Evolutionary conservation across 2,113 vertebrate genomes (phyloP), one percentile per base, ranked within the genome.

Genomic region (Dicrurus megarhynchus): DNA sequence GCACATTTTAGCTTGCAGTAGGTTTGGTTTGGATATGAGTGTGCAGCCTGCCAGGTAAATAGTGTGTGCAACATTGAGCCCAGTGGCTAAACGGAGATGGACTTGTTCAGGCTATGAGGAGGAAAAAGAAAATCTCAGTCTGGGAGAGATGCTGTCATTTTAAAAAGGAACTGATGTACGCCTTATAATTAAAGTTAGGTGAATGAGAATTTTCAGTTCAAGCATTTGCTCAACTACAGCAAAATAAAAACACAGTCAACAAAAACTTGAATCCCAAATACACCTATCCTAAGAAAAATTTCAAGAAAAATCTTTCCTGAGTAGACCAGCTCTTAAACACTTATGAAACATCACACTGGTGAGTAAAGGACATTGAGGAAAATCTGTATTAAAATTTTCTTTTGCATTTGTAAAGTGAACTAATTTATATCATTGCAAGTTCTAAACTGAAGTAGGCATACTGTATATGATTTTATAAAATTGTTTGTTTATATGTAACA

Each of bases 261-360:
- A 49, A 42, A 74, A 80, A 30, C 16, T 53, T 67, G 52, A 78
- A 59, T n/a, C 30, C 11, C n/a, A 71, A 50, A 30, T 63, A 13
- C 8, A 37, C 8, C 3, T 67, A 3, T 83, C 23, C 7, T 33
- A 47, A 90, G 46, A 61, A 89, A 87, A 94, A 17, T 30, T 47
- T 28, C 8, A 80, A 92, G 57, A 69, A 92, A 93, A 96, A 94
- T 95, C 96, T 96, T 96, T 96, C 90, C 93, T 67, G 95, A 26
- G 3, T 94, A 96, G 95, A 96, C 90, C 92, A 91, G 87, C 35
- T 96, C 90, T 90, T 86, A 85, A 74, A 33, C 33, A 30, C 24
- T 26, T 64, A 6, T 1, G 11, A 76, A 69, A 35, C 16, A 18
- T 52, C 30, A 26, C 15, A 12, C 39, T 70, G 50, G 8, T 69